Base-by-base conservation (phyloP, 2,797 vertebrate species). In the Muraenolepis orangiensis region DNA sequence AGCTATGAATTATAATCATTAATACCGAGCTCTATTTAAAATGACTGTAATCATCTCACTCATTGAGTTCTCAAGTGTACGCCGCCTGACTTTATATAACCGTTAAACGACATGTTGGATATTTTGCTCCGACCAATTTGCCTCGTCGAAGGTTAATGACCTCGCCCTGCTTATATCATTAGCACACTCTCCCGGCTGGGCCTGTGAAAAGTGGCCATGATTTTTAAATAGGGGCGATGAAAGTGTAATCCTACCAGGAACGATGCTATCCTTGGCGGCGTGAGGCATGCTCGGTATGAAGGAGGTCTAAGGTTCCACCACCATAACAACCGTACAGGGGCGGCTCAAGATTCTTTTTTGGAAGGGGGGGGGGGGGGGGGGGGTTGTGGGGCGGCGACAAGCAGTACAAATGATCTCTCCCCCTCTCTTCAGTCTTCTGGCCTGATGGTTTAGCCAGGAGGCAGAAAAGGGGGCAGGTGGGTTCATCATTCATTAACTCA, bases 191-290 rank as follows among this genome's bases (percentile, higher is more conserved):
- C 32, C 81, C 75, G 81, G 80, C 70, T 73, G 81, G 70, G 79
- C 20, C 85, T 81, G 81, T 82, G 80, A 82, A 86, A 85, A 80
- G 77, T 69, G 75, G 80, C 77, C 82, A 80, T 6, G 76, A 64
- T 61, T 82, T 84, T 89, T 87, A 88, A 90, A 91, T 86, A 87
- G 82, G 82, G 86, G 89, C 78, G 82, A 87, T 88, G 86, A 85
- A 85, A 87, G 84, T 70, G 80, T 81, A 89, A 90, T 75, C 73
- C 72, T 61, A 86, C 69, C 85, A 76, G 6, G 78, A 30, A 57
- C 72, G 80, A 74, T 77, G 81, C 84, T 86, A 86, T 82, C 80
- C 85, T 86, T 79, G 84, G 84, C 82, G 71, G 66, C 69, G 29
- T 20, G 6, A 78, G 74, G 82, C 82, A 81, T 86, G 64, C 66